These are phyloP conservation scores for Melangyna quadrimaculata DNA, from an alignment of 2,888 invertebrate genomes.

Conservation along the genomic window DNA sequence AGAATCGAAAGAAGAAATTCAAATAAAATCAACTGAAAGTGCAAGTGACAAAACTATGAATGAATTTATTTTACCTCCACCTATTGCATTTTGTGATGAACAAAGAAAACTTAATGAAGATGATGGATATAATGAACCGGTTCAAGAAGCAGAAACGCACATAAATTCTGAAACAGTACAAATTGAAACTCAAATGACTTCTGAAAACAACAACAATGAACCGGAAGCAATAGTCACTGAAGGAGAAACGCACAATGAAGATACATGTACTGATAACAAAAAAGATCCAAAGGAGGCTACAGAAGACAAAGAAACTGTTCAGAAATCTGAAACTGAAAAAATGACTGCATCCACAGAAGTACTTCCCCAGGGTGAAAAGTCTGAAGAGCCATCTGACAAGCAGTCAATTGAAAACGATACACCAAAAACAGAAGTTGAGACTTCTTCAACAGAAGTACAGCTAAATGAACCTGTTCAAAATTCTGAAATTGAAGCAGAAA, in stretches of 20 bases:
- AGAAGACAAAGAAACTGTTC: not conserved
- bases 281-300: not conserved
- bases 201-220: not conserved
- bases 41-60: not conserved
- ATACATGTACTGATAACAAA: not conserved
- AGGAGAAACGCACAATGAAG: slow-evolving; percentile 14
- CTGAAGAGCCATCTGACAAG: slow-evolving; percentile 5
- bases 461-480: not conserved
- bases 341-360: not conserved
- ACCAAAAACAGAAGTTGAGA: not conserved
- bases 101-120: not conserved
- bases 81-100: slow-evolving; percentile 47
- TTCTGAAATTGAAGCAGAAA: not conserved
- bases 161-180: not conserved
- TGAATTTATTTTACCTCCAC: slow-evolving; percentile 45
- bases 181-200: slow-evolving; percentile 21
- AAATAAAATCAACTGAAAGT: not conserved
- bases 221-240: not conserved
- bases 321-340: not conserved
- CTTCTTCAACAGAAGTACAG: not conserved
- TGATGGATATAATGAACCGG: not conserved
- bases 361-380: not conserved
- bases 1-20: not conserved
- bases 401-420: not conserved
- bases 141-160: slow-evolving; percentile 16